Percentiles rank a stretch among this genome's conserved stretches.
phyloP scores from a whole-genome alignment of 2,888 invertebrate genomes.

The Quadroppia sp. region DNA sequence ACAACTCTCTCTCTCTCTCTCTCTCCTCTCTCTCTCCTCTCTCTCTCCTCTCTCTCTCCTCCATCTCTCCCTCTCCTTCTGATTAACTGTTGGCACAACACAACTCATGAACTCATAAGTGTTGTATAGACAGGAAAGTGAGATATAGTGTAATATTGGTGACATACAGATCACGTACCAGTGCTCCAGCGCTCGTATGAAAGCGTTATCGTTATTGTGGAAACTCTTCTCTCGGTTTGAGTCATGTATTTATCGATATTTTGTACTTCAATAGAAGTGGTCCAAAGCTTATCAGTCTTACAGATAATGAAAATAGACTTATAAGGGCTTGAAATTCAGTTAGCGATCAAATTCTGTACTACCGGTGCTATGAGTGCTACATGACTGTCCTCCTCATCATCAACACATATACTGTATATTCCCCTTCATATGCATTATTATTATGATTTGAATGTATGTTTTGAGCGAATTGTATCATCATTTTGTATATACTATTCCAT shows the following conservation, averaged over 20 bases:
- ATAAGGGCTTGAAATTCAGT: conserved; percentile 13
- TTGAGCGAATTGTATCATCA: conserved; percentile 12
- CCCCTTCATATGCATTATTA: not conserved
- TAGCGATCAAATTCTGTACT: conserved; percentile 2
- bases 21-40: too few relatives aligned
- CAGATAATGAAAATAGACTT: conserved; percentile 33
- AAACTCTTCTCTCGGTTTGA: not conserved
- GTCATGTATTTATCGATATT: conserved; percentile 1
- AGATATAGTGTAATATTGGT: not conserved
- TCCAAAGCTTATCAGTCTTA: conserved; percentile 29
- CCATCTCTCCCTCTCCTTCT: too few relatives aligned
- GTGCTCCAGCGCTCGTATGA: too few relatives aligned
- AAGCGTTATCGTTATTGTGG: too few relatives aligned
- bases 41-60: too few relatives aligned
- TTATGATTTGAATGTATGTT: not conserved
- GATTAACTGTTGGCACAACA: too few relatives aligned
- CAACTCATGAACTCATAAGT: too few relatives aligned
- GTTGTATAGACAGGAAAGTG: not conserved
- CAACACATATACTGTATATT: not conserved
- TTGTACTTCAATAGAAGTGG: conserved; percentile 4
- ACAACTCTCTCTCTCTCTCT: too few relatives aligned
- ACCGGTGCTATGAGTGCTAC: not conserved
- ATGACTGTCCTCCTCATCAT: not conserved
- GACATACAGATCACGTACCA: conserved; percentile 10
- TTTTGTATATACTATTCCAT: not conserved